Evolutionary conservation across 2,888 invertebrate species (phyloP), one percentile per base, ranked within the genome.

Genomic region (Timema cristinae): DNA sequence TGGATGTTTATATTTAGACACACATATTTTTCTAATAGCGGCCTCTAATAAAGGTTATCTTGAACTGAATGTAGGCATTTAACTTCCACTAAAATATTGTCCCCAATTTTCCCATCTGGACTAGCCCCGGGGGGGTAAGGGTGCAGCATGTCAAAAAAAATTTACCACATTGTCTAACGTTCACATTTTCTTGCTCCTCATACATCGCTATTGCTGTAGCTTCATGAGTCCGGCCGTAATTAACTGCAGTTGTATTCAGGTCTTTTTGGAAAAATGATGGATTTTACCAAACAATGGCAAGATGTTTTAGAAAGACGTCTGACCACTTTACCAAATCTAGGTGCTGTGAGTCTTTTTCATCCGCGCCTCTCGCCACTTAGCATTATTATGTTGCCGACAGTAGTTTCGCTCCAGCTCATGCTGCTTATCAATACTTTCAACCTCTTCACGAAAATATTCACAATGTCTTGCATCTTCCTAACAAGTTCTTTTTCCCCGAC

Each of bases 341-440:
- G 16, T 32, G 63, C 63, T 8, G 63, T 73, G n/a, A 73, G 48
- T 9, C 68, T n/a, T 8, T 5, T 71, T 67, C 61, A 32, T 49
- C n/a, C n/a, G n/a, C n/a, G n/a, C n/a, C n/a, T n/a, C n/a, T n/a
- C n/a, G n/a, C n/a, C n/a, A n/a, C n/a, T n/a, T 15, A 2, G 32
- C 32, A 32, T 16, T 16, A 9, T 16, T 50, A 52, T 56, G 59
- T 10, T 68, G 68, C 63, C 63, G 16, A 16, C 13, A 11, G 63
- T 63, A 11, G 47, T n/a, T 6, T 50, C 63, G 32, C 56, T 69
- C 66, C 11, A 50, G 8, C 32, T 66, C 66, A 8, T 10, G 7
- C 11, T 15, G 13, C n/a, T 70, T 69, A 49, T 72, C 52, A 47
- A n/a, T 50, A 9, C 59, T 56, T 13, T 50, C 9, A 5, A 61